Evolutionary conservation across 23 tunicate genomes (phyloP), one percentile per base, ranked within the genome.

Genomic region (Clavelina lepadiformis): DNA sequence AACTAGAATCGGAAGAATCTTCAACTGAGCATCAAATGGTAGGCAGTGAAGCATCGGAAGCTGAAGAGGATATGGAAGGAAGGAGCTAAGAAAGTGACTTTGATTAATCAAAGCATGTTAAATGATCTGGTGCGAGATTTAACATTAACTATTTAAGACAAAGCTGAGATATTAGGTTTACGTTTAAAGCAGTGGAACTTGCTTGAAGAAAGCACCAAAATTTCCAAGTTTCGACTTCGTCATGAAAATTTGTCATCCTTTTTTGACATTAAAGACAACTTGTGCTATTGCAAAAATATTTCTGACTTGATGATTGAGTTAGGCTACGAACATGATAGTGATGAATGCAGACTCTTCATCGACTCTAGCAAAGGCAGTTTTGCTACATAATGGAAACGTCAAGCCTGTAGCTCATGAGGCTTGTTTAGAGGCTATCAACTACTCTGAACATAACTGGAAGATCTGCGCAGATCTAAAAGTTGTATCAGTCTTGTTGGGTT

Each of bases 381-480:
- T 8, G 59, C 22, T 53, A n/a, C 59, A 53, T n/a, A 53, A 53
- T 53, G 23, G 23, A n/a, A 24, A 53, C 23, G 59, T n/a, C 26
- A 53, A n/a, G 21, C 59, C 20, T 53, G 23, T 53, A n/a, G 23
- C 26, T 27, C 59, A 53, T 53, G 59, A 53, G 23, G 23, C 20
- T 27, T 53, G 20, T n/a, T 53, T 53, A n/a, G 59, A 53, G 59
- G 59, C 59, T n/a, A 53, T n/a, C 59, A 53, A 53, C 22, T 53
- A 53, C 59, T 53, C 22, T 53, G 23, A 11, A 13, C 18, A 53
- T n/a, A 53, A 53, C 59, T 8, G 21, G 59, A 53, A 53, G 59
- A 53, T 53, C 23, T 53, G 76, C 27, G 63, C 47, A 53, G 64
- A 55, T 70, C 33, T 54, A 34, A 70, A 70, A 31, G 65, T 70